phyloP scores from a whole-genome alignment of 2,888 invertebrate species.

The Trichogramma dendrolimi region DNA sequence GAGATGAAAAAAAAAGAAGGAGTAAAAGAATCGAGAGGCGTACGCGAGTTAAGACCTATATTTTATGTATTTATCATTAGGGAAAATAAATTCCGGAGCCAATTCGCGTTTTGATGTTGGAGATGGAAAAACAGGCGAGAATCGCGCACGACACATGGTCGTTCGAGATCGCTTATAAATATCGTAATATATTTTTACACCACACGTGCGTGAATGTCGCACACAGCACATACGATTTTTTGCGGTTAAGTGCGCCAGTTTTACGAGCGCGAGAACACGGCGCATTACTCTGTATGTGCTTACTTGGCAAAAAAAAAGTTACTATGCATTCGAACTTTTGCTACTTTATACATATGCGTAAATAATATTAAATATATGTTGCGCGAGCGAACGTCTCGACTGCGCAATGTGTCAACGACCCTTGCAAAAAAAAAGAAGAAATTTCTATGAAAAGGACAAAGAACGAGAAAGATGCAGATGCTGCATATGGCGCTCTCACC shows the following conservation, averaged over 20 bases:
- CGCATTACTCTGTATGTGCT: background rate
- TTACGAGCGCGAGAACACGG: slow-evolving; percentile 17
- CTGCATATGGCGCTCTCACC: slow-evolving; percentile 5
- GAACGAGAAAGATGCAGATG: slow-evolving; percentile 21
- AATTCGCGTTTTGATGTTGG: too few species aligned
- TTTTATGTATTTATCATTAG: too few species aligned
- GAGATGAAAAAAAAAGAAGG: too few species aligned
- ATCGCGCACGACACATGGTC: too few species aligned
- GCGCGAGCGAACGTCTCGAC: slow-evolving; percentile 2
- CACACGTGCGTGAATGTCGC: too few species aligned
- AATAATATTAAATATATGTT: background rate
- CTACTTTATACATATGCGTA: slow-evolving; percentile 30
- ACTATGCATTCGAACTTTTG: slow-evolving; percentile 22
- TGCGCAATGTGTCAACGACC: slow-evolving; percentile 18
- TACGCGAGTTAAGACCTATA: too few species aligned
- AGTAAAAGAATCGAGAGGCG: too few species aligned
- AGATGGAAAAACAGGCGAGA: too few species aligned
- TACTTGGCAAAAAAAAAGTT: slow-evolving; percentile 13
- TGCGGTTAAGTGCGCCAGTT: slow-evolving; percentile 25
- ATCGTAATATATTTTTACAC: too few species aligned
- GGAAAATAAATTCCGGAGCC: too few species aligned
- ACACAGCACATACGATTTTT: background rate
- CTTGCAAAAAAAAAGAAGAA: background rate
- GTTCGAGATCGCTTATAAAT: too few species aligned
- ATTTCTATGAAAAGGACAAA: slow-evolving; percentile 23